Conservation (phyloP, 2,888 invertebrate species). For the Orchesella flavescens region DNA sequence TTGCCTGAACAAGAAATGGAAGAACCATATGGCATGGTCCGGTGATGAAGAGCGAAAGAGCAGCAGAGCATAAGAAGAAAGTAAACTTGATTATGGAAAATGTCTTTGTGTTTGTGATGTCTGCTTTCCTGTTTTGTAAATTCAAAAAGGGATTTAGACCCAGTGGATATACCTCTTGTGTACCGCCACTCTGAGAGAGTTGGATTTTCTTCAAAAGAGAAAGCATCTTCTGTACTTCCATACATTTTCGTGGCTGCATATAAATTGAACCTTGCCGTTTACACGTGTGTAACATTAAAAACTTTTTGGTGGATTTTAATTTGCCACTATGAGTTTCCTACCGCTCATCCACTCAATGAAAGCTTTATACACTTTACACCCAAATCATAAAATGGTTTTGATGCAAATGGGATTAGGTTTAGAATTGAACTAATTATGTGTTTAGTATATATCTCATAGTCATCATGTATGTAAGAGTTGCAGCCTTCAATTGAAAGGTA, state of each 20-base stretch:
- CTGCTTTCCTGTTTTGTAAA: constrained; percentile 21
- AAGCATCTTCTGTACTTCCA: not conserved
- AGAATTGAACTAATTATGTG: no score
- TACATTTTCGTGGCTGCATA: not conserved
- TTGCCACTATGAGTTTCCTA: not conserved
- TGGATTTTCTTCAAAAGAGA: not conserved
- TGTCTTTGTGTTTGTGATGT: constrained; percentile 25
- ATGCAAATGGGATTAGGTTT: no score
- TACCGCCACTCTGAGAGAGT: not conserved
- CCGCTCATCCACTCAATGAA: constrained; percentile 8
- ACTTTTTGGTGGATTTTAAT: constrained; percentile 6
- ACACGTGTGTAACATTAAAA: constrained; percentile 26
- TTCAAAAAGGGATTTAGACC: constrained; percentile 21
- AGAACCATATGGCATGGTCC: constrained; percentile 25
- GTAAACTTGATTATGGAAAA: constrained; percentile 31
- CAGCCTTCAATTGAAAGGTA: no score
- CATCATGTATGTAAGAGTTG: no score
- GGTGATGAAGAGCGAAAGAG: constrained; percentile 29
- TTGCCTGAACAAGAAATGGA: constrained; percentile 5
- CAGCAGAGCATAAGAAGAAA: constrained; percentile 26
- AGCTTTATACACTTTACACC: not conserved
- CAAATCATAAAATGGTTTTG: no score
- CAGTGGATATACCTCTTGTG: not conserved
- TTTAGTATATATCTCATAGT: no score
- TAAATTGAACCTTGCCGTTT: constrained; percentile 12